A percentile compares a stretch with the other conserved stretches of the same genome.
Evolutionary conservation across 2,888 invertebrate genomes (phyloP).

Genomic region (Melieria omissa): DNA sequence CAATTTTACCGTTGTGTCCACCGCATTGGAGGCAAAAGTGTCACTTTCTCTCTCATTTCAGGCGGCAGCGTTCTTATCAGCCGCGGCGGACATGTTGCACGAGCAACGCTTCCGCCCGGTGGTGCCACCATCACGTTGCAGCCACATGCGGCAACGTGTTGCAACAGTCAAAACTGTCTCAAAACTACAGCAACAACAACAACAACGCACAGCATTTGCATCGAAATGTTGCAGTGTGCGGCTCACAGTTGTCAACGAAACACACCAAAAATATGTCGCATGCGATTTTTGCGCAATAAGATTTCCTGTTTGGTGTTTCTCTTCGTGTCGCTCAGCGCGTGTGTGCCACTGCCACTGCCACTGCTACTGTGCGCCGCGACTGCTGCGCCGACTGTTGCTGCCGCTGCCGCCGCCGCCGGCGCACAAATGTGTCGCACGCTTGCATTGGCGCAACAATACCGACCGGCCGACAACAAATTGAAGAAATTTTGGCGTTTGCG

Average conservation of each 20-base stretch:
- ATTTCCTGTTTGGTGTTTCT: too few species aligned
- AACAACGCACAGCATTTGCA: too few species aligned
- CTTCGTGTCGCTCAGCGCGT: slow-evolving; percentile 8
- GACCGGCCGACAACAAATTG: neutral
- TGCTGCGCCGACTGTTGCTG: neutral
- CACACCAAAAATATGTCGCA: neutral
- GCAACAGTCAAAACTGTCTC: too few species aligned
- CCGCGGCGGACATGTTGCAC: slow-evolving; percentile 3
- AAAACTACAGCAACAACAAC: too few species aligned
- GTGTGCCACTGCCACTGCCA: neutral
- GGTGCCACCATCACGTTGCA: too few species aligned
- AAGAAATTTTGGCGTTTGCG: slow-evolving; percentile 28
- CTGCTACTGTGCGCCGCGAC: neutral
- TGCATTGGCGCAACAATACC: neutral
- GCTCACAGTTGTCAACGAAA: too few species aligned
- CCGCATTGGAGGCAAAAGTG: neutral
- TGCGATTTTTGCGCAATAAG: slow-evolving; percentile 18
- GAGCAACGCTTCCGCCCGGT: too few species aligned
- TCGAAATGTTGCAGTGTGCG: too few species aligned
- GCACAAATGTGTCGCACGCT: slow-evolving; percentile 1
- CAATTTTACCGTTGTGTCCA: too few species aligned
- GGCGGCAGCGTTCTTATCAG: slow-evolving; percentile 12
- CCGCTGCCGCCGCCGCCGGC: slow-evolving; percentile 6
- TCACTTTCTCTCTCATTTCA: slow-evolving; percentile 15
- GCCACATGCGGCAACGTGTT: too few species aligned